phyloP scores from a whole-genome alignment of 2,113 vertebrate genomes.

The Eira barbara region DNA sequence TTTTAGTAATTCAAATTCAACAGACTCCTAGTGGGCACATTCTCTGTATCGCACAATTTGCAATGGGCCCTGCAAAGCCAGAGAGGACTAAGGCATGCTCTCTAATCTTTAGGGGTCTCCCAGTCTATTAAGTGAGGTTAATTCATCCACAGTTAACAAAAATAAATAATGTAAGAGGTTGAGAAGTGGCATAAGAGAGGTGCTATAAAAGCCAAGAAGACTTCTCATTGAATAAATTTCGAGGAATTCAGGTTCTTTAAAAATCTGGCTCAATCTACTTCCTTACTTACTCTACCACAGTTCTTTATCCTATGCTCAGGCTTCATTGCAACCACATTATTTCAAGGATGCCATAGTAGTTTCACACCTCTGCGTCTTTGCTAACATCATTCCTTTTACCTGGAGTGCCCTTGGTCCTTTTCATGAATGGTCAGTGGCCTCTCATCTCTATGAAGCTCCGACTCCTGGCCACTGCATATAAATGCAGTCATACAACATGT shows the following conservation, averaged over 20 bases:
- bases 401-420: background rate
- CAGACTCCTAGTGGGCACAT: background rate
- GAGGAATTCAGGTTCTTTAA: background rate
- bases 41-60: background rate
- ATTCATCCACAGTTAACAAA: background rate
- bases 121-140: background rate
- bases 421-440: background rate
- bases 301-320: background rate
- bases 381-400: background rate
- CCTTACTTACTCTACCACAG: background rate
- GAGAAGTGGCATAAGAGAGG: background rate
- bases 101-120: background rate
- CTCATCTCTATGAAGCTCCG: background rate
- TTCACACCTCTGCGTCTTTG: background rate
- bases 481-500: background rate
- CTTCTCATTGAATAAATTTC: background rate
- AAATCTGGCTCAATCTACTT: background rate
- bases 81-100: background rate
- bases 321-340: background rate
- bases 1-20: conserved; percentile 5
- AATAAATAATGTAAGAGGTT: background rate
- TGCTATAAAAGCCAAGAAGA: background rate
- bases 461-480: background rate
- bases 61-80: background rate
- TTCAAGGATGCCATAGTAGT: background rate